A percentile compares a stretch with the other conserved stretches of the same genome.
Evolutionary conservation across 2,113 vertebrate species (phyloP).

Genomic region (Neolamprologus cancellatus): DNA sequence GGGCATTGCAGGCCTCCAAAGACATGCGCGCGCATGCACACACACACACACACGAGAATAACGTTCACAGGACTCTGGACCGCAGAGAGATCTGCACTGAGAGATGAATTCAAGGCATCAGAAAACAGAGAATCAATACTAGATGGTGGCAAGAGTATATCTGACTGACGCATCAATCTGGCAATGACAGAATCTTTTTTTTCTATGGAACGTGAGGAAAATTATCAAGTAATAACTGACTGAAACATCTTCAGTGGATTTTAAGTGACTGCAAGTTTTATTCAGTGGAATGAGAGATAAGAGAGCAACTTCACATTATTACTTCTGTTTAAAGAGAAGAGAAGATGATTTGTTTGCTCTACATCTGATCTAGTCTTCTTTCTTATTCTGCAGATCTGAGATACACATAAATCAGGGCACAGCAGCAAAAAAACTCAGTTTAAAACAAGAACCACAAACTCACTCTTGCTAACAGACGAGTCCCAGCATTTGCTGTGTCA

Average conservation of each 20-base stretch:
- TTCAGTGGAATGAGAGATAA: background rate
- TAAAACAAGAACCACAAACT: background rate
- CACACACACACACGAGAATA: background rate
- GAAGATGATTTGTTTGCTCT: background rate
- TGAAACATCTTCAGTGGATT: background rate
- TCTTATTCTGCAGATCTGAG: background rate
- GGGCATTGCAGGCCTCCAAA: background rate
- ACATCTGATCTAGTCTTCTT: background rate
- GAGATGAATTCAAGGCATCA: background rate
- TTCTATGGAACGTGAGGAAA: fast-evolving
- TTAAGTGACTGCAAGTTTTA: background rate
- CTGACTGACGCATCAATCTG: background rate
- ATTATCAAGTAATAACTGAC: background rate
- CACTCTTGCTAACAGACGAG: background rate
- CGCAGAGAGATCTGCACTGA: background rate
- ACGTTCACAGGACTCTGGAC: background rate
- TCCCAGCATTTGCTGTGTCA: background rate
- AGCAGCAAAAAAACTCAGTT: background rate
- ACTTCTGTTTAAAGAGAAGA: background rate
- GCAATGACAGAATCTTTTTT: fast-evolving
- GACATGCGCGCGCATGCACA: fast-evolving
- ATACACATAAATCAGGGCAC: background rate
- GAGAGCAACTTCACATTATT: background rate
- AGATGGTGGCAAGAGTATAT: background rate
- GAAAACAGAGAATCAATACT: background rate